Evolutionary conservation across 2,888 invertebrate species (phyloP), one percentile per base, ranked within the genome.

Genomic region (Chymomyza caudatula): DNA sequence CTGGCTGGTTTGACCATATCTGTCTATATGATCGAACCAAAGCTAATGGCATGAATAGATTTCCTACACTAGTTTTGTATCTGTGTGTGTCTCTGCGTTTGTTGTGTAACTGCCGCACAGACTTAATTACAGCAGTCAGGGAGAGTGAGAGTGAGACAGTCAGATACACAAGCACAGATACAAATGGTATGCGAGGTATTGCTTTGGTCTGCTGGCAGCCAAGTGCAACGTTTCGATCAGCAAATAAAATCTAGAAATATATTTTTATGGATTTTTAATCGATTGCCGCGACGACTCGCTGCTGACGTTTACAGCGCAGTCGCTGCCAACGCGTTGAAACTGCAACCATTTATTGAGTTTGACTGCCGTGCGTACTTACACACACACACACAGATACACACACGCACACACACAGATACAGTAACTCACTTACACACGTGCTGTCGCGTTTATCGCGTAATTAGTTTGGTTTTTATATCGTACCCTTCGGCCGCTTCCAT

Each of bases 181-280:
- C 55, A 58, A 37, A 37, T 37, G 29, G 25, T 25, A 25, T 25
- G 25, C 22, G 51, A 5, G 51, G 20, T n/a, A 19, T 22, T n/a
- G 52, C 22, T n/a, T n/a, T 17, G 23, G 23, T 20, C 22, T 37
- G 29, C 29, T 37, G 29, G 29, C 29, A 37, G 29, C 29, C 29
- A 37, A 37, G 29, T 37, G 29, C 29, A 37, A 37, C 29, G 29
- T 11, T 74, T 74, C 63, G 77, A 87, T 86, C 87, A 81, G 83
- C 73, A 86, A 85, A 87, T 78, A 85, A 86, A 81, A 87, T 86
- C 86, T 86, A 80, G 83, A 83, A 85, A 78, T 77, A 77, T 85
- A 86, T 79, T 87, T 82, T 86, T 87, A 86, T 86, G 86, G 86
- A 81, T 86, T 85, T 87, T 87, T 86, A 86, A 86, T 86, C 87